Evolutionary conservation across 1,140 invertebrate species (phyloP).

Genomic region (Diabrotica virgifera): DNA sequence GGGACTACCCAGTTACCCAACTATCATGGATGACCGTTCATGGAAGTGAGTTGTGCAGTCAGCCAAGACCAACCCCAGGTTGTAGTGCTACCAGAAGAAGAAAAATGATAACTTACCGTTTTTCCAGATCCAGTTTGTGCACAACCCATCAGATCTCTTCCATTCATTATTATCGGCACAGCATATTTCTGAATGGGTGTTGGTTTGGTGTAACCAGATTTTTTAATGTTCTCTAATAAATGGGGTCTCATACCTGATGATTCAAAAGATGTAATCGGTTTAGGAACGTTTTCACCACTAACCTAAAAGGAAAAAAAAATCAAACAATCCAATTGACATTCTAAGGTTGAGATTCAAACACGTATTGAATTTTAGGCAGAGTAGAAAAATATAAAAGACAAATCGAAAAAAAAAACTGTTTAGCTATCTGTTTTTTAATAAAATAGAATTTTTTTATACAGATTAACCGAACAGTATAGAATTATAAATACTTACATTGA

Average conservation of each 20-base stretch:
- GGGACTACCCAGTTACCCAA: no score
- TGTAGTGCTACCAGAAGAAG: no score
- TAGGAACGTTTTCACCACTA: slow-evolving; percentile 65
- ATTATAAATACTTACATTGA: slow-evolving; percentile 58
- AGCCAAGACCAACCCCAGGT: no score
- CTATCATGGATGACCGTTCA: no score
- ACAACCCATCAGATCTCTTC: slow-evolving; percentile 92
- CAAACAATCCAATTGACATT: not conserved
- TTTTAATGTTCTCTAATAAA: slow-evolving; percentile 74
- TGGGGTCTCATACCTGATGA: slow-evolving; percentile 63
- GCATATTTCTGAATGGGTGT: slow-evolving; percentile 93
- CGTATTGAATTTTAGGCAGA: no score
- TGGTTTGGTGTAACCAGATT: slow-evolving; percentile 79
- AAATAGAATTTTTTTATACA: no score
- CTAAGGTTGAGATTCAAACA: not conserved
- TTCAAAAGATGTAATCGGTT: slow-evolving; percentile 67
- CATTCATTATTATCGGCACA: slow-evolving; percentile 76
- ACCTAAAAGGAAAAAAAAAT: slow-evolving; percentile 53
- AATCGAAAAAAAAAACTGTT: no score
- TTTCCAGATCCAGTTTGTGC: slow-evolving; percentile 98
- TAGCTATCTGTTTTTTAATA: no score
- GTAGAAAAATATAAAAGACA: no score
- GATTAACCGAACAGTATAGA: no score
- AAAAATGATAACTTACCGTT: slow-evolving; percentile 35
- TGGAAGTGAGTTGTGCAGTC: no score